Evolutionary conservation across 2,888 invertebrate genomes (phyloP).

Genomic region (Acronicta aceris): DNA sequence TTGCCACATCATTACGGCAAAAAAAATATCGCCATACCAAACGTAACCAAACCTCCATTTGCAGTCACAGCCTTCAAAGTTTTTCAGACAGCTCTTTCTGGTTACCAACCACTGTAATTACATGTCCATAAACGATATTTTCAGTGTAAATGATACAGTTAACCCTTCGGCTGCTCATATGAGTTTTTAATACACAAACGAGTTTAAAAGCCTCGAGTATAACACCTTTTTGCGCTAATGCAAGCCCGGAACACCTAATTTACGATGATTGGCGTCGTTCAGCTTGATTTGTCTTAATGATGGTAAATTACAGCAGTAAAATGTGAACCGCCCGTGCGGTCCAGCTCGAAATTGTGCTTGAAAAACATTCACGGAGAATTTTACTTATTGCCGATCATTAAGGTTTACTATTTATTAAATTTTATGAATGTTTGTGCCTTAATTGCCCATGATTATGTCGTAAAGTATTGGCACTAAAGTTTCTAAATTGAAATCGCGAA

Average conservation of each 20-base stretch:
- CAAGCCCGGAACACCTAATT: constrained; percentile 80
- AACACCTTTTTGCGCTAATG: constrained; percentile 84
- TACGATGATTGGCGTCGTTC: constrained; percentile 80
- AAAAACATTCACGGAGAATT: constrained; percentile 68
- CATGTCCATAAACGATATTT: constrained; percentile 69
- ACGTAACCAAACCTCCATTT: constrained; percentile 29
- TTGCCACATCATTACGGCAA: constrained; percentile 6
- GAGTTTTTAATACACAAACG: constrained; percentile 73
- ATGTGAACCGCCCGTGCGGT: constrained; percentile 72
- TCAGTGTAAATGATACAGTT: constrained; percentile 72
- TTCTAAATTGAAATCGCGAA: constrained; percentile 11
- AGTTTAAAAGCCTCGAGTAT: constrained; percentile 68
- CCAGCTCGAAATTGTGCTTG: constrained; percentile 60
- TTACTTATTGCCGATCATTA: constrained; percentile 71
- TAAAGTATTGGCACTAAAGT: constrained; percentile 29
- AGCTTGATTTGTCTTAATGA: constrained; percentile 84
- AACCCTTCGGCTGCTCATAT: constrained; percentile 60
- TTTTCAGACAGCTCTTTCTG: constrained; percentile 51
- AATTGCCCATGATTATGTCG: constrained; percentile 41
- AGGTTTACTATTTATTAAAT: constrained; percentile 65
- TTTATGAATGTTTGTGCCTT: constrained; percentile 48
- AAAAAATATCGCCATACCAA: constrained; percentile 22
- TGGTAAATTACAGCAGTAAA: constrained; percentile 80
- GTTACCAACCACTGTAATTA: constrained; percentile 62
- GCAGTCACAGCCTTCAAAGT: constrained; percentile 36